Conservation (phyloP, 1,140 invertebrate species). For the Leptopilina clavipes region DNA sequence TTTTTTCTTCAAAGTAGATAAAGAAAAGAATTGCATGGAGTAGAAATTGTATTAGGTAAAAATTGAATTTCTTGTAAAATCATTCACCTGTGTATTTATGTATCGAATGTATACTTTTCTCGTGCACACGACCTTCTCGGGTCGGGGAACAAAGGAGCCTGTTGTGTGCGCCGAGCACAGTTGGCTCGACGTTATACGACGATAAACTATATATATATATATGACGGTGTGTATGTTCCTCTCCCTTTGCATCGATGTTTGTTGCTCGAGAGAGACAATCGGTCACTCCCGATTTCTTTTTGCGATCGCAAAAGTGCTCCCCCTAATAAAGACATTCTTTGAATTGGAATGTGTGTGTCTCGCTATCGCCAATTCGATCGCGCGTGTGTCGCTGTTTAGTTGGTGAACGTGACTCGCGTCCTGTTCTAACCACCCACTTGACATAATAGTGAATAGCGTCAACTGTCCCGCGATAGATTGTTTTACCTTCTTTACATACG, state of each 20-base stretch:
- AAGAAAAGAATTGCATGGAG: too few relatives aligned
- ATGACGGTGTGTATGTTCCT: slow-evolving; percentile 5
- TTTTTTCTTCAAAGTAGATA: too few relatives aligned
- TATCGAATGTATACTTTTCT: not conserved
- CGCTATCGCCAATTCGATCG: slow-evolving; percentile 40
- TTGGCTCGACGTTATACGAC: not conserved
- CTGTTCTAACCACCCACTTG: slow-evolving; percentile 25
- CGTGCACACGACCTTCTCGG: not conserved
- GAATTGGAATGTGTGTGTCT: not conserved
- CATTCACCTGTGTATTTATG: slow-evolving; percentile 2
- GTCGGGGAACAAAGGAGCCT: slow-evolving; percentile 35
- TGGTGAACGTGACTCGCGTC: slow-evolving; percentile 47
- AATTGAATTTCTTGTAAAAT: not conserved
- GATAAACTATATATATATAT: not conserved
- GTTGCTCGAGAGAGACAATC: slow-evolving; percentile 40
- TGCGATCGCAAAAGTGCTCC: slow-evolving; percentile 40
- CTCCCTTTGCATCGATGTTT: slow-evolving; percentile 40
- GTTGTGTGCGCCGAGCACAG: not conserved
- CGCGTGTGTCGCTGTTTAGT: slow-evolving; percentile 45
- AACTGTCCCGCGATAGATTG: slow-evolving; percentile 40
- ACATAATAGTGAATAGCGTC: slow-evolving; percentile 37
- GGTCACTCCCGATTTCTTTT: not conserved
- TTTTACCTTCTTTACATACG: slow-evolving; percentile 46
- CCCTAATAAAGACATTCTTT: slow-evolving; percentile 61
- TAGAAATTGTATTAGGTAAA: too few relatives aligned